phyloP scores from a whole-genome alignment of 1,140 invertebrate genomes.

The Brachionus sp. region DNA sequence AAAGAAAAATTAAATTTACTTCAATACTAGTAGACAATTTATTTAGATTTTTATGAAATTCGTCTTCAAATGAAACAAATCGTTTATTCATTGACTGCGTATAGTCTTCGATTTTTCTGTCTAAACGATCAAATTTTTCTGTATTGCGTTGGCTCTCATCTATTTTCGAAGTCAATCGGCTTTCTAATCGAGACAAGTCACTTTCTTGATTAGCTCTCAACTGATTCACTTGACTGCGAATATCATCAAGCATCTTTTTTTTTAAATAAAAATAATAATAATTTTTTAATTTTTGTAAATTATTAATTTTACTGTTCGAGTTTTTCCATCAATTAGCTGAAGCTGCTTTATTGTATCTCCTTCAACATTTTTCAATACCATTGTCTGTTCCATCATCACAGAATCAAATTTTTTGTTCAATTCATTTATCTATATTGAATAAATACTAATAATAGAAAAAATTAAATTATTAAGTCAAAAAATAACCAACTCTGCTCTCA shows the following conservation, averaged over 20 bases:
- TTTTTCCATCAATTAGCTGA: slow-evolving; percentile 42
- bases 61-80: slow-evolving; percentile 41
- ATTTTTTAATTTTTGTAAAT: not conserved
- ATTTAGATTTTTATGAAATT: slow-evolving; percentile 31
- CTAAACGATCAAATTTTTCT: slow-evolving; percentile 38
- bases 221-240: slow-evolving; percentile 19
- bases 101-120: slow-evolving; percentile 39
- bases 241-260: slow-evolving; percentile 36
- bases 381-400: slow-evolving; percentile 43
- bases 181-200: slow-evolving; percentile 28
- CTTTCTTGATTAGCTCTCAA: slow-evolving; percentile 2
- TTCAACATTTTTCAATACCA: slow-evolving; percentile 45
- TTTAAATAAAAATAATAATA: not conserved
- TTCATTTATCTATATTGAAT: slow-evolving; percentile 30
- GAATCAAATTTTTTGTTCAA: slow-evolving; percentile 35
- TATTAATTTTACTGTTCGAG: slow-evolving; percentile 2
- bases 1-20: not conserved
- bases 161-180: slow-evolving; percentile 1
- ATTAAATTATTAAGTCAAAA: not conserved
- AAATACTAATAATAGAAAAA: not conserved
- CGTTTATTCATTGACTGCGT: slow-evolving; percentile 39
- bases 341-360: slow-evolving; percentile 43
- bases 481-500: slow-evolving; percentile 11
- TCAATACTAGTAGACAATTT: slow-evolving; percentile 42
- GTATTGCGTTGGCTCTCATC: slow-evolving; percentile 28